Base-by-base conservation (phyloP, 2,888 invertebrate genomes). In the Synergus gifuensis region DNA sequence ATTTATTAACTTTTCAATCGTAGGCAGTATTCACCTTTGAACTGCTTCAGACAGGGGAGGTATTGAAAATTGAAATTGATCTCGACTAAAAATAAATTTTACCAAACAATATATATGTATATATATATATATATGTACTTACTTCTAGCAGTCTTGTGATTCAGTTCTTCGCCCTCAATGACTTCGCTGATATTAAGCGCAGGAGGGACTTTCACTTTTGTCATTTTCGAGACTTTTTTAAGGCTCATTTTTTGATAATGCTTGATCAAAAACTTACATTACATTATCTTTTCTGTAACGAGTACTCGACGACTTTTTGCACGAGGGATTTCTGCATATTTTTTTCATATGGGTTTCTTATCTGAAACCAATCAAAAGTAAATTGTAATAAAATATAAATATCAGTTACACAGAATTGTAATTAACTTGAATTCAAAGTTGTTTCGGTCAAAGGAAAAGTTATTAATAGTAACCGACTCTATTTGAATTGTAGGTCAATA, bases 91-190 rank as follows among this genome's bases (percentile, higher is more conserved):
- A 69, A 49, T 69, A 69, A 22, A 69, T 69, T 49, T 49, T 16
- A 9, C 16, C 12, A 69, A 69, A 69, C 0, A 22, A 22, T 22
- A 22, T 1, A 22, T 22, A 22, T 1, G 1, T 22, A 49, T 22
- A 22, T 11, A 0, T 11, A 11, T 46, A 12, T 46, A 62, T 12
- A 28, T 49, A 78, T 42, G 7, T 80, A 89, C 90, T 90, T 81
- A 90, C 91, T 89, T 85, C 89, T 88, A 85, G 87, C 90, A 86
- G 89, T 88, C 86, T 89, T 90, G 85, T 89, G 88, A 86, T 89
- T 89, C 78, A 89, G 85, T 80, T 86, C 85, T 69, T 90, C 89
- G 22, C 87, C 89, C 82, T 88, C 89, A 82, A 89, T 87, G 22
- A 88, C 86, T 69, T 89, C 88, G 77, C 82, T 86, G 77, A 90